Base-by-base conservation (phyloP, 2,113 vertebrate genomes). In the Cyprinodon tularosa region DNA sequence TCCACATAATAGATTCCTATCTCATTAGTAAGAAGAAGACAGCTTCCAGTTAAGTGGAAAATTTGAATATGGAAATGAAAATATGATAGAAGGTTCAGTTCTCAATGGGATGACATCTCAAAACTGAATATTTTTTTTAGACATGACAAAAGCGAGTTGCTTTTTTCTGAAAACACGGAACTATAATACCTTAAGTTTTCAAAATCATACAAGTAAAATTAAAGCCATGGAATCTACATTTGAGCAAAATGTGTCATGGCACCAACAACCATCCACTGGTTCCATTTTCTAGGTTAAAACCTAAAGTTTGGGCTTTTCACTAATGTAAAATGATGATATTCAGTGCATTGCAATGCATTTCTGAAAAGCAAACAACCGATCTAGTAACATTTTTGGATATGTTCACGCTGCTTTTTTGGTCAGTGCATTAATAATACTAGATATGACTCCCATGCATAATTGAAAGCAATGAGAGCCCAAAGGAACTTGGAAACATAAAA, bases 391-490 rank as follows among this genome's bases (percentile, higher is more conserved):
- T 70, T 77, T 71, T 63, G 66, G 12, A 74, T 47, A 68, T 68
- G 68, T 66, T 66, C 60, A 62, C 66, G 42, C 68, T 39, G 74
- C 60, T 48, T 71, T 63, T 81, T 71, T 13, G 64, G 72, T 73
- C 84, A 64, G 70, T 53, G 75, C 59, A 83, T 76, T 68, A 39
- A 81, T 78, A 81, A 62, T 44, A 62, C 45, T 73, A 72, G 50
- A 81, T 84, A 76, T 81, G 82, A 87, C 82, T 83, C 66, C 81
- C 87, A 80, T 89, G 72, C 77, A 90, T 89, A 83, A 90, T 86
- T 78, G 82, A 90, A 72, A 69, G 77, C 38, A 44, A 70, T 64
- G 40, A 13, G 12, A 40, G 44, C 62, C 50, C 53, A 8, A 17
- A 70, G 80, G 77, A 81, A 66, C 69, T 38, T 71, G 73, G 50